Base-by-base conservation (phyloP, 2,888 invertebrate genomes). In the Lymantria dispar region DNA sequence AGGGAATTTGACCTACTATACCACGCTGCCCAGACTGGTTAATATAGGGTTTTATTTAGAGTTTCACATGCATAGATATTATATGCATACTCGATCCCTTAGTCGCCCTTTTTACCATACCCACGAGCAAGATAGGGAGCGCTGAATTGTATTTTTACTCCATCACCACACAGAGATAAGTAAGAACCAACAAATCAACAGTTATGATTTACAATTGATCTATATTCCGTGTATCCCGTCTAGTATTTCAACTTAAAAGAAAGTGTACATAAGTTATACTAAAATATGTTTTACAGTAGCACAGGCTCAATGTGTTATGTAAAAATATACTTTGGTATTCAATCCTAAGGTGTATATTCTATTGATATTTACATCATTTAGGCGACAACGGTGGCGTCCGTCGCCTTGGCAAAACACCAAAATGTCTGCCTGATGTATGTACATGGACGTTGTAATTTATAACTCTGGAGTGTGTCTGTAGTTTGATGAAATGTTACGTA, bases 371-470 rank as follows among this genome's bases (percentile, higher is more conserved):
- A 41, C 40, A 50, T 70, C 70, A 74, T 68, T 70, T 73, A 67
- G 70, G 60, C 65, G 52, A 53, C n/a, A n/a, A n/a, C 59, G 55
- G 57, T 51, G 64, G 72, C 67, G 74, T 65, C 66, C 63, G 65
- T 67, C 71, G 54, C 62, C 64, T 78, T 82, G 83, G 83, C 82
- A 74, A 48, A 46, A 58, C 57, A 73, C 80, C 83, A 83, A 82
- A 55, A 62, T 63, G 69, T 68, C 71, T 71, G 69, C 66, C 68
- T 40, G 67, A 2, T 56, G 54, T 54, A 60, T 59, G 62, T 65
- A 70, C 72, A 68, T 64, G 64, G 63, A 60, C 51, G 57, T 60
- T 65, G 61, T 70, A 75, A 72, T 74, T 70, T 68, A 70, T 68
- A 59, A 57, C 63, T 71, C 72, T 76, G 77, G 74, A 77, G 66